Evolutionary conservation across 2,797 vertebrate genomes (phyloP).

Genomic region (Anableps anableps): DNA sequence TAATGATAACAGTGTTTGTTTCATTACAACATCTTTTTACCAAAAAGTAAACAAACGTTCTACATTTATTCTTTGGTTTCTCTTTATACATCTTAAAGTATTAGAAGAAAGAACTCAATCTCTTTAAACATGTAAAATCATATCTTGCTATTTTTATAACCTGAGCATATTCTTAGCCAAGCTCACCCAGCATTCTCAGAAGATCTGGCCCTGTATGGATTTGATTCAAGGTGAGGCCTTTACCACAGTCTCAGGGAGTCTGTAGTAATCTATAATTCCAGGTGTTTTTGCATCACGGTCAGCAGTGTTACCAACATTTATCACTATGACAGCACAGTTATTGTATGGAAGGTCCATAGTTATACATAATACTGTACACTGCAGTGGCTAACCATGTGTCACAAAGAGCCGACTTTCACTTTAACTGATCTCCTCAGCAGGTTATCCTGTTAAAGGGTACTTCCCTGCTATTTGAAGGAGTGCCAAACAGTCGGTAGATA

Average conservation of each 20-base stretch:
- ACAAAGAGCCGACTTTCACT: constrained; percentile 21
- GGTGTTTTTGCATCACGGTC: constrained; percentile 40
- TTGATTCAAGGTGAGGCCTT: constrained; percentile 6
- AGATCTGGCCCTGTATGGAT: not conserved
- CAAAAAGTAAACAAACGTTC: not conserved
- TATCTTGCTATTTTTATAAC: not conserved
- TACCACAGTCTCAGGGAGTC: constrained; percentile 10
- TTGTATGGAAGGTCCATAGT: constrained; percentile 33
- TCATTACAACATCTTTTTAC: not conserved
- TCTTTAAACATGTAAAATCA: not conserved
- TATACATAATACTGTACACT: constrained; percentile 7
- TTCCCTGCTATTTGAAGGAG: constrained; percentile 1
- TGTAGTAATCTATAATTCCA: constrained; percentile 35
- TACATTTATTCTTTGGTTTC: not conserved
- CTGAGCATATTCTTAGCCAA: not conserved
- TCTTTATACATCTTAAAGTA: not conserved
- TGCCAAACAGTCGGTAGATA: constrained; percentile 8
- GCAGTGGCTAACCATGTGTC: constrained; percentile 8
- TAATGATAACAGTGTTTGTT: not conserved
- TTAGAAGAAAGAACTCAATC: not conserved
- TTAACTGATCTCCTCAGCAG: constrained; percentile 9
- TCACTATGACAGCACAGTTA: constrained; percentile 34
- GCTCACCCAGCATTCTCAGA: constrained; percentile 8
- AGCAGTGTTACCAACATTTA: constrained; percentile 32
- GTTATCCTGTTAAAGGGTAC: constrained; percentile 14